phyloP scores from a whole-genome alignment of 2,888 invertebrate species.

The Ceratothoa steindachneri region DNA sequence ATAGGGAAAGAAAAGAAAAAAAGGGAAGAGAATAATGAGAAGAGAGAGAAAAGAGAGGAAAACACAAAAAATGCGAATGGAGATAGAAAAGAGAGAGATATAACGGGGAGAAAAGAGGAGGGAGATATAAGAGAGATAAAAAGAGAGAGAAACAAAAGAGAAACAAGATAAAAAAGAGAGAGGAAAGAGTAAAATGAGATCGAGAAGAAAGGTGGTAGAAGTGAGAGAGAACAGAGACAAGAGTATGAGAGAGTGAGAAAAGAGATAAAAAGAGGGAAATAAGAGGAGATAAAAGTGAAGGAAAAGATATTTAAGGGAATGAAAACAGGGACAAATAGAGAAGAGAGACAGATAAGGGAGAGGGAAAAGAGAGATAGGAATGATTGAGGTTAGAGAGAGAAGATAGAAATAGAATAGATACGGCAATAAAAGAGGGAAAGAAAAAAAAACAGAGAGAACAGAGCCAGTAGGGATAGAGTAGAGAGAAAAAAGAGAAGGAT shows the following conservation, averaged over 20 bases:
- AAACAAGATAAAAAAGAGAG: not conserved
- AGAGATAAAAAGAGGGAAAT: not conserved
- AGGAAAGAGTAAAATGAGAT: not conserved
- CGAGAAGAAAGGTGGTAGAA: not conserved
- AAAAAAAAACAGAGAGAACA: not conserved
- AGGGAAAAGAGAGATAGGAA: not conserved
- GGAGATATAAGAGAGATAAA: too few species aligned
- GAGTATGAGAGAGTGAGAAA: not conserved
- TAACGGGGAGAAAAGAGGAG: too few species aligned
- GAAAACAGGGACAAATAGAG: not conserved
- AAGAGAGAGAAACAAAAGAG: too few species aligned
- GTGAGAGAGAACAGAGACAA: not conserved
- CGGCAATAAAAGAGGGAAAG: not conserved
- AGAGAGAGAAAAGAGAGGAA: too few species aligned
- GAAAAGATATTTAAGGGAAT: not conserved
- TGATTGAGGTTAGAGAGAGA: not conserved
- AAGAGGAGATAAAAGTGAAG: not conserved
- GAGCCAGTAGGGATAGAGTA: too few species aligned
- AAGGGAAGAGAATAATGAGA: too few species aligned
- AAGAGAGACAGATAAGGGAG: not conserved
- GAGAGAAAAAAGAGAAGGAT: not conserved
- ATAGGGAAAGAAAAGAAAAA: too few species aligned
- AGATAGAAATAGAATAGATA: not conserved
- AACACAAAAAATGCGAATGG: too few species aligned
- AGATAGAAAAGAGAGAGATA: too few species aligned